Evolutionary conservation across 2,113 vertebrate genomes (phyloP), one percentile per base, ranked within the genome.

Genomic region (Speoplatyrhinus poulsoni): DNA sequence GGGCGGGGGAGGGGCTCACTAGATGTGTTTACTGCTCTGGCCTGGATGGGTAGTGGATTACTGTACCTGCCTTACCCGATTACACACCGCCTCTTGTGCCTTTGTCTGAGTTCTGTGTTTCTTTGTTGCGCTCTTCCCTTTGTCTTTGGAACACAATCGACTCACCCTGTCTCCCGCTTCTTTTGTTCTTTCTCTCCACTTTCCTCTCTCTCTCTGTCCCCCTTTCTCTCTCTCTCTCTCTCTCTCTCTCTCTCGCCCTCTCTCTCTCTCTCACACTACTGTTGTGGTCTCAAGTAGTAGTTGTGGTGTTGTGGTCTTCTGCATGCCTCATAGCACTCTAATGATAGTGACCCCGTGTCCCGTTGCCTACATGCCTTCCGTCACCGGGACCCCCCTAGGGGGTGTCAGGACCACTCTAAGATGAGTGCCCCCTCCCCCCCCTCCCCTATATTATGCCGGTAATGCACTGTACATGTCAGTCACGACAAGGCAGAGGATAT

Each of bases 41-140:
- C 66, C 77, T 84, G 77, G 76, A 79, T 79, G 76, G 77, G 58
- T 80, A 83, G 75, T 64, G 79, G 68, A 80, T 86, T 77, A 67
- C 77, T 87, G 87, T 85, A 82, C 85, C 50, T 53, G 48, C 53
- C 85, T 85, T 57, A 12, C 57, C 9, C 6, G 12, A 9, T 6
- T 13, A 4, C 26, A 19, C 58, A 19, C 12, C 52, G 19, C 7
- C 70, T 76, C 69, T 71, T 62, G 55, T 80, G 65, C 46, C 72
- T 83, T 76, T 85, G 76, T 82, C 72, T 68, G 3, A 6, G 16
- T 17, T 6, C 67, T 49, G 19, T 76, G 75, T 75, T 84, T 79
- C 55, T 80, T 73, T 81, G n/a, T 67, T 78, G 69, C 75, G 64
- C 36, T 52, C 41, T 70, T 52, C 63, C 62, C 15, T 73, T 70